phyloP scores from a whole-genome alignment of 2,797 vertebrate genomes.

The Echiichthys vipera region DNA sequence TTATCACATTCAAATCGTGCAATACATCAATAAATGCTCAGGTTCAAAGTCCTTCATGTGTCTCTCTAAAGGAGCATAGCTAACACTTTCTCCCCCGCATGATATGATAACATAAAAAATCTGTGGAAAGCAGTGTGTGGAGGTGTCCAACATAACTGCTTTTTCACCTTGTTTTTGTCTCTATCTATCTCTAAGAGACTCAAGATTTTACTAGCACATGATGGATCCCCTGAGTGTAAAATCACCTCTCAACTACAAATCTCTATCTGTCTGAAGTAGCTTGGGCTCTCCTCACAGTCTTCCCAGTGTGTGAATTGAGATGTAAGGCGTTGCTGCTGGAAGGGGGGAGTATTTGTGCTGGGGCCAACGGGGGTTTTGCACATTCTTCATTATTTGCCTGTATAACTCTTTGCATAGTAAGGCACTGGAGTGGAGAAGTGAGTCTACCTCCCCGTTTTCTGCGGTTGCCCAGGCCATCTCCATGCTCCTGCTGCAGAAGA shows the following conservation, averaged over 20 bases:
- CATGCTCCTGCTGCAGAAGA: no score
- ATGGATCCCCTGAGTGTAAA: conserved; percentile 35
- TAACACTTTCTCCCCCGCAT: background rate
- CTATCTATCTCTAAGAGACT: conserved; percentile 15
- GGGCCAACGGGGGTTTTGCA: conserved; percentile 26
- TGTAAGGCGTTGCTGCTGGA: conserved; percentile 26
- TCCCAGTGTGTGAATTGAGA: conserved; percentile 21
- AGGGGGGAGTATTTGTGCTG: conserved; percentile 2
- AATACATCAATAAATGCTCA: background rate
- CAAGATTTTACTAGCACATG: conserved; percentile 23
- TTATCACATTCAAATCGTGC: conserved; percentile 14
- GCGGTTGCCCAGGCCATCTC: no score
- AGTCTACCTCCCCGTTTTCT: no score
- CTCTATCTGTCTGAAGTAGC: conserved; percentile 41
- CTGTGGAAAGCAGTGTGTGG: background rate
- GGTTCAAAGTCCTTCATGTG: conserved; percentile 12
- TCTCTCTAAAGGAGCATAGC: background rate
- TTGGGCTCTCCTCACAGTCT: conserved; percentile 30
- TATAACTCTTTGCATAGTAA: conserved; percentile 13
- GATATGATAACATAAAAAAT: background rate
- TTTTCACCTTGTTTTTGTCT: background rate
- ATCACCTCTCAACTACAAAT: conserved; percentile 42
- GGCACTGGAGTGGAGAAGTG: background rate
- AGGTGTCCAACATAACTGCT: background rate
- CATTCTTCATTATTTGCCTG: conserved; percentile 32